phyloP scores from a whole-genome alignment of 64 coral and sea anemone species.

The Trachythela sp. region DNA sequence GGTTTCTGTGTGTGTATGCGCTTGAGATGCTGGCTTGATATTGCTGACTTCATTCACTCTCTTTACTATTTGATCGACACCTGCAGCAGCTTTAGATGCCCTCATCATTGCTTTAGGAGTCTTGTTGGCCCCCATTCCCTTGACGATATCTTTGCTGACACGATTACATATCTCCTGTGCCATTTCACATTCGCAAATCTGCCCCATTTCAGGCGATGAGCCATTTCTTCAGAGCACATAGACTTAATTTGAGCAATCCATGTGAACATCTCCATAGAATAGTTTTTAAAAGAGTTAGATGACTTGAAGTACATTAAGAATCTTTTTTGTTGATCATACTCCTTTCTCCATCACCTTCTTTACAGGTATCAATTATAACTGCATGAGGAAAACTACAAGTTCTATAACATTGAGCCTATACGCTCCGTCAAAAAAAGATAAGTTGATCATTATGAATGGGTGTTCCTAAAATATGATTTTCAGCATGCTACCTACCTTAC shows the following conservation, averaged over 20 bases:
- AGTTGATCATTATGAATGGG: no score
- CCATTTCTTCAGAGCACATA: slow-evolving; percentile 26
- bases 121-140: slow-evolving; percentile 56
- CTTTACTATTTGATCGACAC: neutral
- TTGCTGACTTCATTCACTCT: neutral
- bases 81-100: neutral
- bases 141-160: slow-evolving; percentile 35
- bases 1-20: neutral
- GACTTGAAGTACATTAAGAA: slow-evolving; percentile 32
- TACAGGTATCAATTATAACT: no score
- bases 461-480: no score
- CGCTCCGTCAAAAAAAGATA: neutral
- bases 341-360: no score
- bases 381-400: neutral
- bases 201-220: slow-evolving; percentile 27
- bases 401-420: neutral
- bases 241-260: slow-evolving; percentile 42
- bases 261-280: slow-evolving; percentile 40
- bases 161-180: slow-evolving; percentile 39
- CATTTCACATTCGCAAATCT: slow-evolving; percentile 38
- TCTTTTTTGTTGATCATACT: no score
- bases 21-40: neutral
- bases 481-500: neutral
- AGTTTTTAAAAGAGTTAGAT: slow-evolving; percentile 39
- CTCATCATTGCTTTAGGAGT: no score